Evolutionary conservation across 2,888 invertebrate genomes (phyloP), one percentile per base, ranked within the genome.

Genomic region (Agonum fuliginosum): DNA sequence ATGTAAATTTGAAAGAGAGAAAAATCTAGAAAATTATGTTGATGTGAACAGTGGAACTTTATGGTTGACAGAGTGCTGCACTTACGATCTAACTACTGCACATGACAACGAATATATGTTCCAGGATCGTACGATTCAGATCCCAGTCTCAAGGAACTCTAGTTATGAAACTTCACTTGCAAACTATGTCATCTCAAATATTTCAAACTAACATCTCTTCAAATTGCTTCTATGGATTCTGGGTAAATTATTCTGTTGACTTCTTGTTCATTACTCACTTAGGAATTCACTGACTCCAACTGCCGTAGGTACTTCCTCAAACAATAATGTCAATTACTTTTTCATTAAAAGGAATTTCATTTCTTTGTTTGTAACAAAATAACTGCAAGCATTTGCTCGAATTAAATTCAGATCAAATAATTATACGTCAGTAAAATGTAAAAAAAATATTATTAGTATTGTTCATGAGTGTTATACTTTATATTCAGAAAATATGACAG

Each of bases 251-350:
- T 54, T 54, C 54, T 54, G 54, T 54, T 54, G 48, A 51, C 48
- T 54, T 54, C 54, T 54, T 54, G 54, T 54, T 54, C 54, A 54
- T 54, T 54, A 54, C n/a, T 54, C 54, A 54, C 54, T 54, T 54
- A 54, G 24, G n/a, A 54, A 54, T 54, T 54, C 54, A 54, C n/a
- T 54, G n/a, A n/a, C n/a, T n/a, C n/a, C n/a, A n/a, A n/a, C n/a
- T n/a, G n/a, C n/a, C n/a, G n/a, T n/a, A n/a, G n/a, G n/a, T n/a
- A n/a, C n/a, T n/a, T n/a, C n/a, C n/a, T n/a, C n/a, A n/a, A n/a
- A n/a, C n/a, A n/a, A n/a, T n/a, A n/a, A n/a, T n/a, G n/a, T n/a
- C n/a, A n/a, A n/a, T n/a, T n/a, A n/a, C n/a, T n/a, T n/a, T n/a
- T n/a, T n/a, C n/a, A n/a, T n/a, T n/a, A n/a, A n/a, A n/a, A n/a